Conservation (phyloP, 2,113 vertebrate species). For the Aviceda subcristata region DNA sequence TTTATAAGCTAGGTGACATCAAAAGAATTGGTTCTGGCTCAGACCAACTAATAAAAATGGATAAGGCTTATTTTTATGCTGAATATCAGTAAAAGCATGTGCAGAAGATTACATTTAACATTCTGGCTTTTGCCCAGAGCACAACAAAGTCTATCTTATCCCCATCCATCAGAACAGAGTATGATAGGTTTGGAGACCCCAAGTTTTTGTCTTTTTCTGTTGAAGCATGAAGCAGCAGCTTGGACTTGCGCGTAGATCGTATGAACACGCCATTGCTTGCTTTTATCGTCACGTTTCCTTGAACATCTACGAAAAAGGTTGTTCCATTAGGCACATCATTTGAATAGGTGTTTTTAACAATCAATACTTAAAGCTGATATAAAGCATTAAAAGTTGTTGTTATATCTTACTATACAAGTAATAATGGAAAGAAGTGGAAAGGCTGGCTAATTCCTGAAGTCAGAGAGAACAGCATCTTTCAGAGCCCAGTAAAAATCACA, state of each 20-base stretch:
- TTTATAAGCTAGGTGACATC: conserved; percentile 39
- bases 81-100: conserved; percentile 70
- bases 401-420: background rate
- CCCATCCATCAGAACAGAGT: conserved; percentile 56
- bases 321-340: background rate
- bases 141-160: conserved; percentile 56
- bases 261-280: background rate
- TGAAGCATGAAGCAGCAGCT: background rate
- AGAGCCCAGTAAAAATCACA: background rate
- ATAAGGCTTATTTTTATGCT: conserved; percentile 75
- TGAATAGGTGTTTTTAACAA: background rate
- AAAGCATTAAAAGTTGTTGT: background rate
- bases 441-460: background rate
- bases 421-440: background rate
- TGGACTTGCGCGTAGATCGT: background rate
- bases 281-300: background rate
- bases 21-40: conserved; percentile 58
- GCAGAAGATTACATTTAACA: conserved; percentile 73
- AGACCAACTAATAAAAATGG: conserved; percentile 63
- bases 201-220: background rate
- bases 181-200: conserved; percentile 4
- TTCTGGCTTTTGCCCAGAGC: conserved; percentile 65
- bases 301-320: background rate
- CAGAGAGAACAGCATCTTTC: background rate
- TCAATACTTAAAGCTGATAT: background rate